Percentiles rank a stretch among this genome's conserved stretches.
Evolutionary conservation across 1,140 invertebrate genomes (phyloP).

Genomic region (Leptestheria dahalacensis): DNA sequence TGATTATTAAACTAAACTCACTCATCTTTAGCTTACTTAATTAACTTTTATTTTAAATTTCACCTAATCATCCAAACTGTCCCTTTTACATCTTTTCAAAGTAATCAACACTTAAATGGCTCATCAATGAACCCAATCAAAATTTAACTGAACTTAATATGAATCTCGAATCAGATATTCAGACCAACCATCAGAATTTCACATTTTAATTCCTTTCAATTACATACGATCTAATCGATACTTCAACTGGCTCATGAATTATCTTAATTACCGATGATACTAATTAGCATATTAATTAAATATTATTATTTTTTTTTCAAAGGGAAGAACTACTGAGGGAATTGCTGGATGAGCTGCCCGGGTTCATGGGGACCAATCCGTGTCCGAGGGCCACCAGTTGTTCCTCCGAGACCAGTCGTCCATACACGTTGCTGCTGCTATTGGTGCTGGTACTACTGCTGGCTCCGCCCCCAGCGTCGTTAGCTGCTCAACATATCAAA

Average conservation of each 20-base stretch:
- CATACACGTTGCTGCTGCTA: constrained; percentile 39
- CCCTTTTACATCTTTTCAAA: too few species aligned
- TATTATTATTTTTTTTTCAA: constrained; percentile 10
- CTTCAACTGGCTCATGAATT: neutral
- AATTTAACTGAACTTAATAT: too few species aligned
- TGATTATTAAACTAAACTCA: too few species aligned
- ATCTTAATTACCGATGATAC: neutral
- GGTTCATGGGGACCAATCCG: constrained; percentile 26
- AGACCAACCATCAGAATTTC: too few species aligned
- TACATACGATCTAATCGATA: neutral
- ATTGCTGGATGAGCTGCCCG: constrained; percentile 23
- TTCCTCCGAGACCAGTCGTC: constrained; percentile 71
- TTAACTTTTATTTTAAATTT: too few species aligned
- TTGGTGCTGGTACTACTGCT: constrained; percentile 1
- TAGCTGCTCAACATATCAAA: too few species aligned
- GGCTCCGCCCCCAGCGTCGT: neutral
- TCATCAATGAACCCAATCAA: too few species aligned
- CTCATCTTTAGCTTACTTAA: too few species aligned
- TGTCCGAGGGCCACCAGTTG: constrained; percentile 42
- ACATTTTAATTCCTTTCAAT: too few species aligned
- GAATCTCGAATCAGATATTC: too few species aligned
- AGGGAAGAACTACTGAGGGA: constrained; percentile 32
- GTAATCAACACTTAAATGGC: too few species aligned
- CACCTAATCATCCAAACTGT: too few species aligned
- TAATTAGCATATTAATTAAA: neutral